Evolutionary conservation across 2,113 vertebrate species (phyloP).

Genomic region (Mixornis gularis): DNA sequence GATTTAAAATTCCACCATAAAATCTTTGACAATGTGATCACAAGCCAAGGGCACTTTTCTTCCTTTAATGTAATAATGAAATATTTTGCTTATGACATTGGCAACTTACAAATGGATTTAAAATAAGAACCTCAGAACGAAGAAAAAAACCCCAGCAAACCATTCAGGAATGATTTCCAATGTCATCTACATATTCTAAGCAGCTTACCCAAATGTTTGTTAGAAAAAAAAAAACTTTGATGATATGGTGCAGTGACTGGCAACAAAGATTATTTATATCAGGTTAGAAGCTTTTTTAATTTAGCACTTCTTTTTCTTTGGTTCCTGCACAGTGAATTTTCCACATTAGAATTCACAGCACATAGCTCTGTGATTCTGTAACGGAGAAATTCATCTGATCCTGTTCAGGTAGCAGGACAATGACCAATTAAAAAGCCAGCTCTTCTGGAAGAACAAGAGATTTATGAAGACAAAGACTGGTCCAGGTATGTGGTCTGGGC

Average conservation of each 20-base stretch:
- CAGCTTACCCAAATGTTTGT: neutral
- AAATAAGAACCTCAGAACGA: neutral
- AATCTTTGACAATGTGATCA: neutral
- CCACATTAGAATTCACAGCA: neutral
- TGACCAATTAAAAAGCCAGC: neutral
- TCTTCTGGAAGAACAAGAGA: neutral
- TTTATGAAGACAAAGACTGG: neutral
- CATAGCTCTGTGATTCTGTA: neutral
- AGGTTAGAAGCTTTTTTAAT: neutral
- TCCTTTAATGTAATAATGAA: neutral
- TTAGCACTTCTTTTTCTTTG: neutral
- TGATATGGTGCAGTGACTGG: neutral
- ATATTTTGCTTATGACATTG: neutral
- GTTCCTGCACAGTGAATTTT: neutral
- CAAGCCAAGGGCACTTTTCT: neutral
- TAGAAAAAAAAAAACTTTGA: neutral
- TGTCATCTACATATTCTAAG: neutral
- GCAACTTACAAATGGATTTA: neutral
- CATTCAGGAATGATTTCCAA: neutral
- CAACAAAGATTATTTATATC: neutral
- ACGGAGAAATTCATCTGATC: neutral
- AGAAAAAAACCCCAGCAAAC: neutral
- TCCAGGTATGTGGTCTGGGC: neutral
- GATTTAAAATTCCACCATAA: slow-evolving; percentile 37
- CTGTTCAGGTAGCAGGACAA: neutral